A percentile compares a stretch with the other conserved stretches of the same genome.
Evolutionary conservation across 2,113 vertebrate genomes (phyloP).

Genomic region (Podiceps cristatus): DNA sequence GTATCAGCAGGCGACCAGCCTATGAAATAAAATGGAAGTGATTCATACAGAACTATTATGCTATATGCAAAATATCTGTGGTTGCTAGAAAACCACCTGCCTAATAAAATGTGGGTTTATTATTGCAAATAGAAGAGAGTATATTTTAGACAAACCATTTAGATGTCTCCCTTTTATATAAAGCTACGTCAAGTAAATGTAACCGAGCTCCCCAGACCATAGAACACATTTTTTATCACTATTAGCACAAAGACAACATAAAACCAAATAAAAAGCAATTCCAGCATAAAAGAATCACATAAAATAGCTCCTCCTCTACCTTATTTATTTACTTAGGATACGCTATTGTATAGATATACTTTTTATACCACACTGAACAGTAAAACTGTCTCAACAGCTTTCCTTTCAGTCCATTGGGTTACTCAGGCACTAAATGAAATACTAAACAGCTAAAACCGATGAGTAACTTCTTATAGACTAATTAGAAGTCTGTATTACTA

Average conservation of each 20-base stretch:
- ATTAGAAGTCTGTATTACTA: neutral
- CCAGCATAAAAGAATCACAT: neutral
- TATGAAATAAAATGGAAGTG: constrained; percentile 58
- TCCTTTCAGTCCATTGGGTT: neutral
- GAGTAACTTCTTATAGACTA: neutral
- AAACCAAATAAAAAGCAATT: rapidly evolving
- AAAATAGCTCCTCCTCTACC: neutral
- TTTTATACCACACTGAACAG: neutral
- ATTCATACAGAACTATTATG: neutral
- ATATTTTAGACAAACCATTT: neutral
- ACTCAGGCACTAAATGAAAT: neutral
- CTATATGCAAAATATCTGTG: neutral
- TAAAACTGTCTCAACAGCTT: neutral
- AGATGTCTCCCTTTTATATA: neutral
- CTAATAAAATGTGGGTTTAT: neutral
- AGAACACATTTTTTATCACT: neutral
- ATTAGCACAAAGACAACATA: neutral
- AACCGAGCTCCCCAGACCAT: neutral
- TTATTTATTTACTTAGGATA: neutral
- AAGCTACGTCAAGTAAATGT: neutral
- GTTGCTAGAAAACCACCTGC: neutral
- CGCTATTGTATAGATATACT: neutral
- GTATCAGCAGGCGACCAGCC: constrained; percentile 92
- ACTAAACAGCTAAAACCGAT: neutral
- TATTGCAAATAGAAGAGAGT: neutral